These are phyloP conservation scores for Temnothorax rugatulus DNA, from an alignment of 2,888 invertebrate species.

Conservation along the genomic window DNA sequence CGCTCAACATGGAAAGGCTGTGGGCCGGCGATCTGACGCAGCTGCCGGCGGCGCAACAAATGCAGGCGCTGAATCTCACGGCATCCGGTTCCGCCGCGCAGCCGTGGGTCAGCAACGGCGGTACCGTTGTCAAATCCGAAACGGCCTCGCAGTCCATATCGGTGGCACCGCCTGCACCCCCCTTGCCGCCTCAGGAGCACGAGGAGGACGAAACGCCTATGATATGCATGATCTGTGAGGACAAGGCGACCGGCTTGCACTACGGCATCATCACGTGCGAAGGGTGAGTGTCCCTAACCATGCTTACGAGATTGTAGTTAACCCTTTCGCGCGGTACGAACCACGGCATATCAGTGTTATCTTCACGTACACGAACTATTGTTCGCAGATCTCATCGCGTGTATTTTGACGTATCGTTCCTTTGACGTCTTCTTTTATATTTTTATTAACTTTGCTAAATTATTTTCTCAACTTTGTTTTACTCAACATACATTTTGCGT, in stretches of 20 bases:
- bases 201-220: slow-evolving; percentile 96
- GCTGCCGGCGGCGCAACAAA: slow-evolving; percentile 93
- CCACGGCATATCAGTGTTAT: not conserved
- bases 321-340: not conserved
- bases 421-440: not conserved
- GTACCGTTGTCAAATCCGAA: slow-evolving; percentile 81
- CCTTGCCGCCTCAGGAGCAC: slow-evolving; percentile 87
- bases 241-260: slow-evolving; percentile 98
- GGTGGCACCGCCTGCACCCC: slow-evolving; percentile 85
- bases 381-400: not conserved
- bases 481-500: not conserved
- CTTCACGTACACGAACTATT: not conserved
- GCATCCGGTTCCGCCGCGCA: slow-evolving; percentile 82
- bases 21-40: slow-evolving; percentile 96
- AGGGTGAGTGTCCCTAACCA: slow-evolving; percentile 88
- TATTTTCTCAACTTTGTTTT: not conserved
- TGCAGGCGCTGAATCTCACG: slow-evolving; percentile 92
- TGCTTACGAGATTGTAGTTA: not conserved
- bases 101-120: slow-evolving; percentile 84
- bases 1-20: slow-evolving; percentile 96
- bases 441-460: not conserved
- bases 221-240: slow-evolving; percentile 99
- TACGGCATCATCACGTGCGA: slow-evolving; percentile 99
- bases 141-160: slow-evolving; percentile 81
- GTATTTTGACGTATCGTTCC: not conserved